Evolutionary conservation across 2,113 vertebrate genomes (phyloP).

Genomic region (Ptyas mucosa): DNA sequence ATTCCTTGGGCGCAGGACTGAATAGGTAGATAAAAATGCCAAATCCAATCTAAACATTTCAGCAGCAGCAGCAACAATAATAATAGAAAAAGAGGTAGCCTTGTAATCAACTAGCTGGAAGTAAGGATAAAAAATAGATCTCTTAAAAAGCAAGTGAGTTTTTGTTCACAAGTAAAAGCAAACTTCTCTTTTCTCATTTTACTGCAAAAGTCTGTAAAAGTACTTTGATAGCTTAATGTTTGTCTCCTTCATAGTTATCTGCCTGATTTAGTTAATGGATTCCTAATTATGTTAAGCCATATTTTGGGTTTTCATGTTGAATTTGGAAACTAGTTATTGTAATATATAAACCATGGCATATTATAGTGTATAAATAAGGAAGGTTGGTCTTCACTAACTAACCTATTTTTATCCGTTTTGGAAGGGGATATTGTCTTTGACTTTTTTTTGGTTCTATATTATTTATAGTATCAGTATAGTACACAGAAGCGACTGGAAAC

Average conservation of each 20-base stretch:
- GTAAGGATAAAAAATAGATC: neutral
- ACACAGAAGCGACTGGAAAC: neutral
- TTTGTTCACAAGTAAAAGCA: neutral
- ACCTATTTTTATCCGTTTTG: neutral
- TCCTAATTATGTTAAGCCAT: neutral
- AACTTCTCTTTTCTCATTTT: neutral
- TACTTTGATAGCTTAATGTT: neutral
- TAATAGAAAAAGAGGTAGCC: neutral
- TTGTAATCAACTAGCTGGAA: neutral
- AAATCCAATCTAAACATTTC: neutral
- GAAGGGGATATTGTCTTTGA: neutral
- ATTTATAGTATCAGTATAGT: neutral
- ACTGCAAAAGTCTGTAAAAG: neutral
- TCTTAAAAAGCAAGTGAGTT: neutral
- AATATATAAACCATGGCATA: neutral
- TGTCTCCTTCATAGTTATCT: no score
- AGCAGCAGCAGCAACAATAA: no score
- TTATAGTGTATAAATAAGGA: neutral
- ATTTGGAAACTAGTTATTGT: neutral
- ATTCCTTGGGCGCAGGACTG: neutral
- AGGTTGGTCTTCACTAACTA: neutral
- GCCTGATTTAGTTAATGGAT: neutral
- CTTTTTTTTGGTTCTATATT: neutral
- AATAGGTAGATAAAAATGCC: neutral
- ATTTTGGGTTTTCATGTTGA: neutral